Conservation (phyloP, 2,888 invertebrate genomes). For the Buathra laborator region DNA sequence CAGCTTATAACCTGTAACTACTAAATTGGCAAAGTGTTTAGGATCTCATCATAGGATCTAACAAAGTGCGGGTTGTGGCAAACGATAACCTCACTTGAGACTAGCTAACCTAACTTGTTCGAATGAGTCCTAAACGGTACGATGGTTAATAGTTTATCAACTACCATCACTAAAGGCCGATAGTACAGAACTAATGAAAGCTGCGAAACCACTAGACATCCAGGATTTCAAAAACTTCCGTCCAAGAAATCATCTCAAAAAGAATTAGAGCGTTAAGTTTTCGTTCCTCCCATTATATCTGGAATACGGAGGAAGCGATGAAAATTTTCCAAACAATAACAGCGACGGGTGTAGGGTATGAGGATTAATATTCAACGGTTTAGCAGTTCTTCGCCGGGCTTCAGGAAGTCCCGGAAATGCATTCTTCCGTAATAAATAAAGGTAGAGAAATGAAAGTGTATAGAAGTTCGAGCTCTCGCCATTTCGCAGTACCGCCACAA, state of each 20-base stretch:
- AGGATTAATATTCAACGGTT: constrained; percentile 36
- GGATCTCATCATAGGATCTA: background rate
- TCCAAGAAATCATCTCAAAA: background rate
- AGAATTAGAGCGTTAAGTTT: background rate
- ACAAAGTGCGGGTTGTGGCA: background rate
- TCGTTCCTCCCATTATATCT: background rate
- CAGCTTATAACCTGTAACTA: background rate
- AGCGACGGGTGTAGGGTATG: background rate
- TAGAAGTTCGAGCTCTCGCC: background rate
- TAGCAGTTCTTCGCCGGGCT: background rate
- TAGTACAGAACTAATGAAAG: background rate
- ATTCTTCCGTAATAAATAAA: constrained; percentile 23
- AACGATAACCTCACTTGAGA: background rate
- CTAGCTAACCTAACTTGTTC: too few relatives aligned
- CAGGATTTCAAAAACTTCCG: background rate
- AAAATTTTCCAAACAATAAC: constrained; percentile 22
- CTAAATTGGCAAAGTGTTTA: background rate
- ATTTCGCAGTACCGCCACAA: background rate
- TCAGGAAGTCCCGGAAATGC: background rate
- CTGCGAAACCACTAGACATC: background rate
- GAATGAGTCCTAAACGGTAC: too few relatives aligned
- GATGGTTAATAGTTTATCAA: too few relatives aligned
- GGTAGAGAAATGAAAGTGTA: background rate
- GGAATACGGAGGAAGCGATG: background rate
- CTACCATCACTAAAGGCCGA: too few relatives aligned